Evolutionary conservation across 2,113 vertebrate genomes (phyloP).

Genomic region (Protobothrops flavoviridis): DNA sequence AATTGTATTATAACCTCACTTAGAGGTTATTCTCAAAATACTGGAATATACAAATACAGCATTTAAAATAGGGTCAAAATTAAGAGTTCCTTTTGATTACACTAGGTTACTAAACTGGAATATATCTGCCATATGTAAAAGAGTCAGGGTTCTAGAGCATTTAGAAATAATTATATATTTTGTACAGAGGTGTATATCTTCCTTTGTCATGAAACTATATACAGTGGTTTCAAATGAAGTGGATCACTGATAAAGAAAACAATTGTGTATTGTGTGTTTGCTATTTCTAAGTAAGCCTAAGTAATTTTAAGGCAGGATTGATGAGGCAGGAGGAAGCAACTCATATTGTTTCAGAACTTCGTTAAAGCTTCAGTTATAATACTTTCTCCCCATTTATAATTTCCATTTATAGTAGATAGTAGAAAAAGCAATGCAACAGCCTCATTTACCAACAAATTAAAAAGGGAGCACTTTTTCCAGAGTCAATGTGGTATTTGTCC

Average conservation of each 20-base stretch:
- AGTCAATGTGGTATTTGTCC: not conserved
- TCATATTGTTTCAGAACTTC: not conserved
- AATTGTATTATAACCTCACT: not conserved
- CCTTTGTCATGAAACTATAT: not conserved
- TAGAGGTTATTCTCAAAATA: not conserved
- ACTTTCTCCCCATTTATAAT: not conserved
- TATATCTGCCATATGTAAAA: not conserved
- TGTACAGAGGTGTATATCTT: not conserved
- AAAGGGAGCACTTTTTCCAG: not conserved
- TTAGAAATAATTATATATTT: conserved; percentile 24
- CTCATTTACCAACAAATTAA: not conserved
- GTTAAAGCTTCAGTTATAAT: not conserved
- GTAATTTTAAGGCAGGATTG: not conserved
- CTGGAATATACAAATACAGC: not conserved
- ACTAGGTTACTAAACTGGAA: not conserved
- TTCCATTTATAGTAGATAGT: not conserved
- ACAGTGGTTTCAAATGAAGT: not conserved
- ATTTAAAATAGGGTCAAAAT: not conserved
- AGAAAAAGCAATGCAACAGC: not conserved
- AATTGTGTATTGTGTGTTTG: not conserved
- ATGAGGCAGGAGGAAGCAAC: not conserved
- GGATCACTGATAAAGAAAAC: not conserved
- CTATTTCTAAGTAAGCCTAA: not conserved
- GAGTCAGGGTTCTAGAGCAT: not conserved
- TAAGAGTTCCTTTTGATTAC: not conserved